Evolutionary conservation across 2,888 invertebrate genomes (phyloP).

Genomic region (Elgonia sp.): DNA sequence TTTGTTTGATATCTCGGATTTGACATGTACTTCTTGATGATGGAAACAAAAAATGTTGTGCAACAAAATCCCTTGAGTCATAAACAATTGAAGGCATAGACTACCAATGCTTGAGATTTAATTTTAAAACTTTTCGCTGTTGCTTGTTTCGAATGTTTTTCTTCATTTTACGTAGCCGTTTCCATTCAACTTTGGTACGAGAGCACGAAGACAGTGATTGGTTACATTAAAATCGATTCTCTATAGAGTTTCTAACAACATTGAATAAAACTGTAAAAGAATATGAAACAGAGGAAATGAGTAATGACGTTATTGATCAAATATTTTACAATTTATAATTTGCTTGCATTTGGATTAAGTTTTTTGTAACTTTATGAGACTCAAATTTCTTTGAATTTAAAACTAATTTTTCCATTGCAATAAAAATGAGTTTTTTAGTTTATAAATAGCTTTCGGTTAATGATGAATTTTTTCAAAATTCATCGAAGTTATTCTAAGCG

Average conservation of each 20-base stretch:
- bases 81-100: constrained; percentile 55
- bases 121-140: constrained; percentile 62
- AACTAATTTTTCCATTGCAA: no score
- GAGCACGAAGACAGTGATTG: constrained; percentile 67
- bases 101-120: constrained; percentile 54
- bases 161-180: constrained; percentile 62
- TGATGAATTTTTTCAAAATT: constrained; percentile 52
- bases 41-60: not conserved
- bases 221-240: constrained; percentile 66
- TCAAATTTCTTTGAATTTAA: no score
- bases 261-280: constrained; percentile 45
- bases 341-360: no score
- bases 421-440: not conserved
- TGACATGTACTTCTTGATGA: no score
- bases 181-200: constrained; percentile 61
- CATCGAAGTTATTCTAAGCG: constrained; percentile 47
- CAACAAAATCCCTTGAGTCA: constrained; percentile 58
- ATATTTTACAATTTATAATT: constrained; percentile 1
- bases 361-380: no score
- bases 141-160: constrained; percentile 69
- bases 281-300: constrained; percentile 39
- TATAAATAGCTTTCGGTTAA: constrained; percentile 17
- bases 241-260: constrained; percentile 61
- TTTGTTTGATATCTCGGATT: no score
- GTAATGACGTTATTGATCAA: constrained; percentile 48